A percentile compares a stretch with the other conserved stretches of the same genome.
These are phyloP conservation scores for Camponotus pennsylvanicus DNA, from an alignment of 1,140 invertebrate genomes.

Conservation along the genomic window DNA sequence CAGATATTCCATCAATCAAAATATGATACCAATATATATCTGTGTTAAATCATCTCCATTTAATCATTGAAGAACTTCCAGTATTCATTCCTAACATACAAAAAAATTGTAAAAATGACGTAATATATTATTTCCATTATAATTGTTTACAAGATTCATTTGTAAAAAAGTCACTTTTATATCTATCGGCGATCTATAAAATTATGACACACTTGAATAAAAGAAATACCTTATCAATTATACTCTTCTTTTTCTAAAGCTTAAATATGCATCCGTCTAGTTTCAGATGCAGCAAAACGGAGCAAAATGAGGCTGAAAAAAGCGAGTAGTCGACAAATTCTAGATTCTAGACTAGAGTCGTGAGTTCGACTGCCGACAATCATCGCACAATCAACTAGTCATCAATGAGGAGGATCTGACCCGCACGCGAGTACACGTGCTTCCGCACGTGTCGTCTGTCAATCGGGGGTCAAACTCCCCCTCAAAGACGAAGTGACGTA, in stretches of 20 bases:
- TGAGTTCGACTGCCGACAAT: conserved; percentile 54
- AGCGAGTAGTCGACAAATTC: not conserved
- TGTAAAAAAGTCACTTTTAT: not conserved
- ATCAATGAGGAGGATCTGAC: conserved; percentile 59
- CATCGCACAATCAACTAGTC: conserved; percentile 71
- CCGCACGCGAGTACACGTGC: conserved; percentile 9
- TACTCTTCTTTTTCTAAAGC: not conserved
- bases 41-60: conserved; percentile 11
- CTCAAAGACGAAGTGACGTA: not conserved
- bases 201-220: not conserved
- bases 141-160: not conserved
- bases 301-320: not conserved
- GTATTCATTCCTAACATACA: not conserved
- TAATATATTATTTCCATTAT: not conserved
- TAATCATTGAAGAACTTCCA: conserved; percentile 11
- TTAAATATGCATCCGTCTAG: not conserved
- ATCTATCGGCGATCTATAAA: not conserved
- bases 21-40: not conserved
- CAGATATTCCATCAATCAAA: conserved; percentile 17
- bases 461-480: conserved; percentile 28
- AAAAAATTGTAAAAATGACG: conserved; percentile 7
- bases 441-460: not conserved
- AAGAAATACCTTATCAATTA: not conserved
- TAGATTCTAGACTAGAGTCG: not conserved
- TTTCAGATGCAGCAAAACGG: not conserved